Conservation (phyloP, 2,113 vertebrate species). For the Marcusenius ussheri region DNA sequence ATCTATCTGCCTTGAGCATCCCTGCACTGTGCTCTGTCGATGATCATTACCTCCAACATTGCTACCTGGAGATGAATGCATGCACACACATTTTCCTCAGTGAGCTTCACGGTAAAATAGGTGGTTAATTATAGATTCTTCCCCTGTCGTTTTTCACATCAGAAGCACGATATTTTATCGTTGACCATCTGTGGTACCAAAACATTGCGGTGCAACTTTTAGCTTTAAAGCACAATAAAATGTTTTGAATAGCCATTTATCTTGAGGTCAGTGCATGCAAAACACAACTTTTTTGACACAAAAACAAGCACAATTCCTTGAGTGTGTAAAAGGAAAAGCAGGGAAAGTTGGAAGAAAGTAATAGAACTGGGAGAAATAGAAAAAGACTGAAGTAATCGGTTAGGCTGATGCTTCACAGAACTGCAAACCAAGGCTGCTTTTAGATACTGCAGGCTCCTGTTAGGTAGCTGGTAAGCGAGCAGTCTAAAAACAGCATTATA, state of each 20-base stretch:
- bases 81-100: neutral
- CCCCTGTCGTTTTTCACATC: neutral
- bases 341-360: neutral
- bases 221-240: neutral
- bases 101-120: neutral
- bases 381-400: neutral
- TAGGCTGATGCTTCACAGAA: neutral
- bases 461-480: neutral
- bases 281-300: neutral
- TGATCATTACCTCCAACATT: conserved; percentile 59
- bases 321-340: neutral
- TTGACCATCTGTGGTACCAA: neutral
- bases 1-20: neutral
- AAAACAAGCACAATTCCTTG: neutral
- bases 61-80: conserved; percentile 31
- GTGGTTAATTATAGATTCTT: neutral
- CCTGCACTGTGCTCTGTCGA: conserved; percentile 62
- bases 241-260: neutral
- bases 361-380: neutral
- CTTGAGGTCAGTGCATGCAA: neutral
- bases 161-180: neutral
- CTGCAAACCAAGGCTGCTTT: neutral
- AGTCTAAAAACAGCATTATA: neutral
- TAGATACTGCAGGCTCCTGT: neutral
- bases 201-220: neutral